Evolutionary conservation across 2,113 vertebrate genomes (phyloP).

Genomic region (Gavialis gangeticus): DNA sequence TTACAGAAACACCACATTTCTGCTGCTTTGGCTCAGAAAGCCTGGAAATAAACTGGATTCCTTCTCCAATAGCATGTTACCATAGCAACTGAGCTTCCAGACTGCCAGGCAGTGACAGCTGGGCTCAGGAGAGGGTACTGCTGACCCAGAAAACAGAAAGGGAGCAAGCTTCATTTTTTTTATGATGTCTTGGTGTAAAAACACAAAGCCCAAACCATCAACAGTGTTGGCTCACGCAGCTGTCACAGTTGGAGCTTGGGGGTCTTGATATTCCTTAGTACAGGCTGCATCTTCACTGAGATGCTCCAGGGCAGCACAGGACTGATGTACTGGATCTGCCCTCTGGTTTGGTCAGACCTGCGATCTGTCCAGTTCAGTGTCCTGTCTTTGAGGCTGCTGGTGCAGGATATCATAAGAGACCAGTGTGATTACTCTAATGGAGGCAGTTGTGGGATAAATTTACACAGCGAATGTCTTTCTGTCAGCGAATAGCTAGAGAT

Average conservation of each 20-base stretch:
- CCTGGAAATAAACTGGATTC: constrained; percentile 46
- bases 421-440: neutral
- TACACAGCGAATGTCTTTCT: neutral
- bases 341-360: neutral
- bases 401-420: too few species aligned
- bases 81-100: constrained; percentile 69
- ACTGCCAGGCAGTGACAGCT: constrained; percentile 58
- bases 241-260: neutral
- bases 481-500: neutral
- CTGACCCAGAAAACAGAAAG: constrained; percentile 70
- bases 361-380: neutral
- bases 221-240: neutral
- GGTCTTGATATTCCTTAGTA: neutral
- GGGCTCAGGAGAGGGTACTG: constrained; percentile 47
- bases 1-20: neutral
- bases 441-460: neutral
- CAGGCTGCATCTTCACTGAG: neutral
- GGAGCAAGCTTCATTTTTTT: neutral
- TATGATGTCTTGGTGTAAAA: constrained; percentile 30
- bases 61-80: constrained; percentile 74
- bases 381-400: neutral
- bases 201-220: neutral
- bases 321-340: neutral
- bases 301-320: neutral
- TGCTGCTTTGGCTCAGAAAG: neutral